These are phyloP conservation scores for Eupithecia subumbrata DNA, from an alignment of 2,888 invertebrate genomes.

Conservation along the genomic window DNA sequence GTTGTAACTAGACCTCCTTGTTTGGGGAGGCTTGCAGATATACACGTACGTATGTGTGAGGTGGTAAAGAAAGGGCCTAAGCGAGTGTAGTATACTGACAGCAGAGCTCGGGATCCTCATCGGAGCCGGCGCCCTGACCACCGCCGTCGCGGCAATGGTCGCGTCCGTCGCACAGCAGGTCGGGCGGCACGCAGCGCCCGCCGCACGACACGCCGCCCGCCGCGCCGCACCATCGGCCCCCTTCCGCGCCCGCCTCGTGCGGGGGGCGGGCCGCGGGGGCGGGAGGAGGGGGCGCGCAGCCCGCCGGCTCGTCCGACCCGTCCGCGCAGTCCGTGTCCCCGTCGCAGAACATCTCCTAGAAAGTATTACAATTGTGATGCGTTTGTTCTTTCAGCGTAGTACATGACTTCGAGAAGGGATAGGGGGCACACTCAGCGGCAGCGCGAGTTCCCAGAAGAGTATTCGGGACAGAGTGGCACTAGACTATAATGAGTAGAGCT, in stretches of 20 bases:
- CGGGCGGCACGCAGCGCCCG: slow-evolving; percentile 86
- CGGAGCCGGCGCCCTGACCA: slow-evolving; percentile 83
- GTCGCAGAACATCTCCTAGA: slow-evolving; percentile 83
- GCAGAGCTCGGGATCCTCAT: slow-evolving; percentile 85
- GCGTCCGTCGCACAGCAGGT: slow-evolving; percentile 88
- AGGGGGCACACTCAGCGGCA: too few species aligned
- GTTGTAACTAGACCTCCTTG: too few species aligned
- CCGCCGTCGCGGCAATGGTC: slow-evolving; percentile 87
- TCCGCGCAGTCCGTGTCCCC: slow-evolving; percentile 88
- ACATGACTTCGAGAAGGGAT: neutral
- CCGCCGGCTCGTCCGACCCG: slow-evolving; percentile 47
- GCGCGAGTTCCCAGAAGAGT: too few species aligned
- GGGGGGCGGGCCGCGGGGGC: slow-evolving; percentile 28
- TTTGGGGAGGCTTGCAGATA: too few species aligned
- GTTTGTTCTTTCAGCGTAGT: neutral
- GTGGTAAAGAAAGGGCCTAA: too few species aligned
- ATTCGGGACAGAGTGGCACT: too few species aligned
- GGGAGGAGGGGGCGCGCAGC: slow-evolving; percentile 46
- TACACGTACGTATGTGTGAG: neutral
- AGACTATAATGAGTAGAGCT: too few species aligned
- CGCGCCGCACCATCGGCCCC: slow-evolving; percentile 50
- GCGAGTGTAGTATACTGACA: slow-evolving; percentile 59
- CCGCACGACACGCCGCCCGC: slow-evolving; percentile 85
- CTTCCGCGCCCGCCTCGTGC: slow-evolving; percentile 15
- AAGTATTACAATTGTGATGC: neutral